Percentiles rank a stretch among this genome's conserved stretches.
These are phyloP conservation scores for Oncorhynchus gorbuscha DNA, from an alignment of 2,113 vertebrate genomes.

Conservation along the genomic window DNA sequence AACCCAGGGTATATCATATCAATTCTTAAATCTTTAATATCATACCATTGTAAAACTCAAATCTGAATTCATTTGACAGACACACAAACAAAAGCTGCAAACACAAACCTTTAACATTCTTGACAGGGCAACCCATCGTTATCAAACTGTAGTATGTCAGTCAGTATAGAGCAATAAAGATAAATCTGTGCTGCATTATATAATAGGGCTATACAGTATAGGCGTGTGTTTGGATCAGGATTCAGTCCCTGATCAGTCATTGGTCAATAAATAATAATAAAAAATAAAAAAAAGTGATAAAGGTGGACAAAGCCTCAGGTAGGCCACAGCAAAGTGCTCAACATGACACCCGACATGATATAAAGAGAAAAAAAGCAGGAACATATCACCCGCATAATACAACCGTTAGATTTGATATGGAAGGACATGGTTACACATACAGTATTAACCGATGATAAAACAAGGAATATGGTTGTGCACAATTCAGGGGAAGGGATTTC, in stretches of 20 bases:
- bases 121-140: not conserved
- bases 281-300: no score
- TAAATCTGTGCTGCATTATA: not conserved
- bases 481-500: conserved; percentile 18
- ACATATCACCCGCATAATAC: not conserved
- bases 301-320: not conserved
- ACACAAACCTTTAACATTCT: conserved; percentile 44
- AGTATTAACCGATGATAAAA: not conserved
- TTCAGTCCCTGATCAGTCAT: not conserved
- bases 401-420: not conserved
- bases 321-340: not conserved
- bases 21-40: conserved; percentile 57
- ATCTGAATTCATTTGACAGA: conserved; percentile 18
- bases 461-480: not conserved
- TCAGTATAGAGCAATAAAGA: not conserved
- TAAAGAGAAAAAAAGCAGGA: not conserved
- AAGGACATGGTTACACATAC: not conserved
- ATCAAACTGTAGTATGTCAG: conserved; percentile 4
- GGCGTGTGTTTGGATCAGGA: not conserved
- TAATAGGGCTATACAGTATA: not conserved
- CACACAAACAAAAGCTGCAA: conserved; percentile 44
- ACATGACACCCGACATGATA: not conserved
- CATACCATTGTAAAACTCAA: conserved; percentile 51
- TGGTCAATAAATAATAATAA: conserved; percentile 10
- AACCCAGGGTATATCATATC: conserved; percentile 25